Base-by-base conservation (phyloP, 2,113 vertebrate species). In the Chauna torquata region DNA sequence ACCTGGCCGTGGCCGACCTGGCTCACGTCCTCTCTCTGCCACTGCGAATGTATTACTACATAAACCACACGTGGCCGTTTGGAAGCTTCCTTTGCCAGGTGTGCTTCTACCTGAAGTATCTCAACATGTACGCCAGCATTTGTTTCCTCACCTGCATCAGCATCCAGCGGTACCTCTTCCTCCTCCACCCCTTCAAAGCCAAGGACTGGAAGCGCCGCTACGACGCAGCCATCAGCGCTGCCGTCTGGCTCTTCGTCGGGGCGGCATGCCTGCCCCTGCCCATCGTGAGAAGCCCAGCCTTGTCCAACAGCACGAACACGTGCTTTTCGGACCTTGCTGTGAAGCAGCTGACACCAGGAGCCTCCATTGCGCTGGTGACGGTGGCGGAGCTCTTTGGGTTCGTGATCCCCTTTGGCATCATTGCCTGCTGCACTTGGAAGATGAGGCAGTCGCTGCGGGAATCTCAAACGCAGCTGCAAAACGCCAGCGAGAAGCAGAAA, bases 51-150 rank as follows among this genome's bases (percentile, higher is more conserved):
- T 98, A 98, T 72, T 99, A 99, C 94, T 99, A 99, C 94, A 96
- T 98, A 68, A 98, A 94, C 27, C 97, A 97, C 64, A 66, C 2
- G 2, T 99, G 99, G 99, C 99, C 98, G 0, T 99, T 99, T 1
- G 98, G 98, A 34, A 95, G 50, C 4, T 86, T 87, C 16, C 14
- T 99, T 19, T 99, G 99, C 92, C 95, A 99, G 96, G 52, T 99
- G 52, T 99, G 99, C 92, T 99, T 99, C 97, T 99, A 99, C 95
- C 97, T 99, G 40, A 99, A 99, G 72, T 99, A 98, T 58, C 98
- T 99, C 80, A 99, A 99, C 97, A 99, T 99, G 99, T 99, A 99
- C 1, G 98, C 99, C 3, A 98, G 99, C 92, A 99, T 99, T 22
- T 92, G 93, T 64, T 99, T 99, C 96, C 98, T 99, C 96, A 98